Evolutionary conservation across 30 jellyfish, hydroid and myxozoan genomes (phyloP).

Genomic region (Pseudorhiza aurosa): DNA sequence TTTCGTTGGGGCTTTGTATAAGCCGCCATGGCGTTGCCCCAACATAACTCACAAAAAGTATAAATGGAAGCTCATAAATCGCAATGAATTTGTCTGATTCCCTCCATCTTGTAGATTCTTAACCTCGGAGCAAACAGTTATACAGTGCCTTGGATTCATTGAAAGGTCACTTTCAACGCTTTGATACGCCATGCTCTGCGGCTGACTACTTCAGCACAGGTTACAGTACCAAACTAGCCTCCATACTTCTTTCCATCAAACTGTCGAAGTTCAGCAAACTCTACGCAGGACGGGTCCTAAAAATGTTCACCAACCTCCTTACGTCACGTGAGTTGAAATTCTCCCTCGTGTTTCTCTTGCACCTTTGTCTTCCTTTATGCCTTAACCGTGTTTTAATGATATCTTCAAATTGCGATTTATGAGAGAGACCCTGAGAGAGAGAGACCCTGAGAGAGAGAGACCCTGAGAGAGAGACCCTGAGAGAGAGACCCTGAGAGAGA

Average conservation of each 20-base stretch:
- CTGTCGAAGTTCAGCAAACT: constrained; percentile 43
- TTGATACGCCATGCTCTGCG: constrained; percentile 39
- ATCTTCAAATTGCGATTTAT: too few relatives aligned
- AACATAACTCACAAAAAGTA: too few relatives aligned
- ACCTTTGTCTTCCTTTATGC: too few relatives aligned
- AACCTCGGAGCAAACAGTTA: constrained; percentile 49
- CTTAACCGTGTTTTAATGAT: too few relatives aligned
- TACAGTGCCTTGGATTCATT: constrained; percentile 55
- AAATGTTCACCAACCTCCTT: constrained; percentile 38
- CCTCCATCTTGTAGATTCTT: constrained; percentile 33
- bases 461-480: too few relatives aligned
- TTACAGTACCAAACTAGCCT: constrained; percentile 50
- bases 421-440: too few relatives aligned
- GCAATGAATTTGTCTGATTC: neutral
- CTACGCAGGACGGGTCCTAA: constrained; percentile 52
- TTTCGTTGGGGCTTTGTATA: too few relatives aligned
- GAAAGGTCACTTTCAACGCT: constrained; percentile 40
- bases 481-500: too few relatives aligned
- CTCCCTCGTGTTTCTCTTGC: too few relatives aligned
- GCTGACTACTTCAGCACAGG: constrained; percentile 40
- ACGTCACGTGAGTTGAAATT: constrained; percentile 46
- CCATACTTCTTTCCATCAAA: constrained; percentile 48
- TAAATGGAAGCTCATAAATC: too few relatives aligned
- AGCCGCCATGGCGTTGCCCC: too few relatives aligned
- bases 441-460: too few relatives aligned